phyloP scores from a whole-genome alignment of 2,113 vertebrate species.

The Panthera uncia region DNA sequence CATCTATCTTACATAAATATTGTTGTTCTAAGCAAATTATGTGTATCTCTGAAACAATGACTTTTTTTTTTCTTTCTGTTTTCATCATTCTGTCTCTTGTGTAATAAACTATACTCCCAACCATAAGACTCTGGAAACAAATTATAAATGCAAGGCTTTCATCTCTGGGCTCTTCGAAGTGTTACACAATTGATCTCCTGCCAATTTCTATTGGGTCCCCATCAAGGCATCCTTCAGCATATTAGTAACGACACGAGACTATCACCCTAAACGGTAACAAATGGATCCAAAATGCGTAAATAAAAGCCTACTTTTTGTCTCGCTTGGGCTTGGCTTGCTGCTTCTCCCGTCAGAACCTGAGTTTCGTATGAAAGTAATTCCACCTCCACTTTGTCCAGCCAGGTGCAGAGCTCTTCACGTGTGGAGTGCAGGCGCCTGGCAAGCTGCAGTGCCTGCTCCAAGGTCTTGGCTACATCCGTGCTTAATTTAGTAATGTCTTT shows the following conservation, averaged over 20 bases:
- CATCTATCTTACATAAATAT: background rate
- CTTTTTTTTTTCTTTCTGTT: background rate
- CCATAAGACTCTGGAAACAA: constrained; percentile 38
- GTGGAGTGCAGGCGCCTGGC: constrained; percentile 88
- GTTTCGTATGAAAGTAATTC: constrained; percentile 88
- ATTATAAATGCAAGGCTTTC: constrained; percentile 47
- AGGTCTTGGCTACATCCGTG: constrained; percentile 88
- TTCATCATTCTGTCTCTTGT: constrained; percentile 20
- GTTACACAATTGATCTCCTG: background rate
- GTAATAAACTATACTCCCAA: constrained; percentile 56
- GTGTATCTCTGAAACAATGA: background rate
- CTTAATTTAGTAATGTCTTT: constrained; percentile 93
- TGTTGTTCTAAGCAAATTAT: background rate
- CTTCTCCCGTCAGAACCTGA: constrained; percentile 87
- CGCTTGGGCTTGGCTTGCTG: constrained; percentile 87
- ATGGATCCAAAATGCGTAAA: background rate
- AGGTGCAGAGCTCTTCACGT: constrained; percentile 88
- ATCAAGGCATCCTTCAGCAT: background rate
- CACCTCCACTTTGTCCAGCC: constrained; percentile 91
- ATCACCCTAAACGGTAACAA: background rate
- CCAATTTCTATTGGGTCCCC: background rate
- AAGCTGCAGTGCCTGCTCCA: constrained; percentile 91
- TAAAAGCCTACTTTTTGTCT: constrained; percentile 90
- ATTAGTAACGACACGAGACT: background rate
- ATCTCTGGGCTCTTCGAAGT: constrained; percentile 41